phyloP scores from a whole-genome alignment of 2,888 invertebrate genomes.

The Acleris holmiana region DNA sequence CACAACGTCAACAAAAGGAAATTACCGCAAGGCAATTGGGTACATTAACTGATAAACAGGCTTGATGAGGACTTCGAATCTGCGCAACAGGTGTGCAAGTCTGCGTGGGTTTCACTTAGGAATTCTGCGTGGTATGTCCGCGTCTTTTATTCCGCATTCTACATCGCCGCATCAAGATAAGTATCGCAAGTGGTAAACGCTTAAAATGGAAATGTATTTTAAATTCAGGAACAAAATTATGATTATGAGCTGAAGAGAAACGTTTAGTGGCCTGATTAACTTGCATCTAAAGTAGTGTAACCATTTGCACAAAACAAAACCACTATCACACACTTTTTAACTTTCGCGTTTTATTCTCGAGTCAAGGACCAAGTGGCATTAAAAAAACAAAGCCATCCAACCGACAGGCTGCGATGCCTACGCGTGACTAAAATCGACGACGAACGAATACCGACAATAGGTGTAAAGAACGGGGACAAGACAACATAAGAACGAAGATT shows the following conservation, averaged over 20 bases:
- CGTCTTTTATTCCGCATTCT: conserved; percentile 41
- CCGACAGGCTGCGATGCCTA: conserved; percentile 67
- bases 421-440: conserved; percentile 72
- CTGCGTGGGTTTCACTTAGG: conserved; percentile 52
- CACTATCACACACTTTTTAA: conserved; percentile 25
- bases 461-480: conserved; percentile 58
- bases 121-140: conserved; percentile 47
- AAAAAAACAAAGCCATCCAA: conserved; percentile 59
- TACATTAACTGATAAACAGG: conserved; percentile 1
- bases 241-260: conserved; percentile 22
- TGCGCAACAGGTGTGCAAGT: conserved; percentile 57
- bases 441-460: conserved; percentile 56
- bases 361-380: conserved; percentile 40
- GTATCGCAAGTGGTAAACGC: conserved; percentile 22
- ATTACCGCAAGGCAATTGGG: neutral
- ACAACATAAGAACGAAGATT: conserved; percentile 52
- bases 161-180: conserved; percentile 32
- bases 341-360: conserved; percentile 24
- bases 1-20: conserved; percentile 2
- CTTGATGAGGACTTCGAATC: conserved; percentile 37
- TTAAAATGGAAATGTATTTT: conserved; percentile 23
- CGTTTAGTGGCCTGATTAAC: conserved; percentile 23
- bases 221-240: conserved; percentile 25
- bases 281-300: conserved; percentile 18
- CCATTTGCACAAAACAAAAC: conserved; percentile 15